These are phyloP conservation scores for Anarrhichthys ocellatus DNA, from an alignment of 2,113 vertebrate genomes.

Conservation along the genomic window DNA sequence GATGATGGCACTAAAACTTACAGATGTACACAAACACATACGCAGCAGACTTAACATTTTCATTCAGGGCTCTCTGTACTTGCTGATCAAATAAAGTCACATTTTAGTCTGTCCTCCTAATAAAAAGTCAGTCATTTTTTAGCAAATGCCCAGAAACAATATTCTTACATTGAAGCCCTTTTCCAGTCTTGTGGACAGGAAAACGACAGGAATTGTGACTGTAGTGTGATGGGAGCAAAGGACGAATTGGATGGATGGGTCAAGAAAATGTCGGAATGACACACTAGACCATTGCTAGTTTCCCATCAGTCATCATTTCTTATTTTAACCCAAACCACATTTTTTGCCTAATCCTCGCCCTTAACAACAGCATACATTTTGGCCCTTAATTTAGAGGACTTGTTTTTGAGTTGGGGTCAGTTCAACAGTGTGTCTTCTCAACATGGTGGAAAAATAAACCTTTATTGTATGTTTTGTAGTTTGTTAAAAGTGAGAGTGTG, in stretches of 20 bases:
- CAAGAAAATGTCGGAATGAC: background rate
- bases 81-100: background rate
- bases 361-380: background rate
- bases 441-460: background rate
- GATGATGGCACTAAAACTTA: slow-evolving; percentile 6
- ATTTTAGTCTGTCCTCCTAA: too few species aligned
- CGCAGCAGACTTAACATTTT: background rate
- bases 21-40: slow-evolving; percentile 11
- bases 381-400: background rate
- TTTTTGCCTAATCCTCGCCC: background rate
- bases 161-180: background rate
- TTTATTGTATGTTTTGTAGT: background rate
- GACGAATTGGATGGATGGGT: background rate
- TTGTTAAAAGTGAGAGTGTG: background rate
- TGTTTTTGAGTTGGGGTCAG: background rate
- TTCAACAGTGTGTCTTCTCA: background rate
- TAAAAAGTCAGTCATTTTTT: background rate
- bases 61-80: background rate
- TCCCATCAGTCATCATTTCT: background rate
- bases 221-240: background rate
- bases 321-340: background rate
- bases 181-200: too few species aligned
- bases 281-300: background rate
- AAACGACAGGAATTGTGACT: background rate
- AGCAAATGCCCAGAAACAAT: background rate